Evolutionary conservation across 2,888 invertebrate genomes (phyloP).

Genomic region (Rhaphigaster nebulosa): DNA sequence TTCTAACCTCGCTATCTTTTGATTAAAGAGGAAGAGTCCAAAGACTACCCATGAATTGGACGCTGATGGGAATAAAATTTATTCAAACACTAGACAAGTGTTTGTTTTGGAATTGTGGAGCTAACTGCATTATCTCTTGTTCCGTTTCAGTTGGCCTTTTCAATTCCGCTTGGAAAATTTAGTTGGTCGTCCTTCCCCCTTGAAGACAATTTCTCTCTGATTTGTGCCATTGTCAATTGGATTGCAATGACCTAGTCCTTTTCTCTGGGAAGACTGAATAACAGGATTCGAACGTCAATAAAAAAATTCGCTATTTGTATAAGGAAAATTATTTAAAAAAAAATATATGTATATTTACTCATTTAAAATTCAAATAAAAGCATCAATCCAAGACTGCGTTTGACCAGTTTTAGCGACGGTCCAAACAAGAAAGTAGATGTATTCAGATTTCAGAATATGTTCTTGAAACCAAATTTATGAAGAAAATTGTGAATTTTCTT

Average conservation of each 20-base stretch:
- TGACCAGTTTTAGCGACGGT: too few species aligned
- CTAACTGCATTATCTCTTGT: slow-evolving; percentile 27
- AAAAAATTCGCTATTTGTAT: not conserved
- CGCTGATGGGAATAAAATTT: not conserved
- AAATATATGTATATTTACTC: too few species aligned
- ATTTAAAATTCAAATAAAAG: too few species aligned
- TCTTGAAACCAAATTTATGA: too few species aligned
- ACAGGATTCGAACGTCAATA: not conserved
- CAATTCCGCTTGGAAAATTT: slow-evolving; percentile 37
- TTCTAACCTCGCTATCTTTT: not conserved
- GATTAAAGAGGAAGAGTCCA: not conserved
- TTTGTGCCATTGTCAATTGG: not conserved
- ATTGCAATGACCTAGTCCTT: not conserved
- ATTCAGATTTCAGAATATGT: too few species aligned
- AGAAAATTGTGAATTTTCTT: too few species aligned
- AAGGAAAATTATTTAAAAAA: not conserved
- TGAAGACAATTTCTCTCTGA: not conserved
- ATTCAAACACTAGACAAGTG: not conserved
- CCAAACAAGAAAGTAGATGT: too few species aligned
- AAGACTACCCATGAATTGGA: not conserved
- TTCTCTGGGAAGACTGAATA: not conserved
- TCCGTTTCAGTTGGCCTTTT: slow-evolving; percentile 30
- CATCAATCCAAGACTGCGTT: too few species aligned
- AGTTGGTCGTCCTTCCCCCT: not conserved
- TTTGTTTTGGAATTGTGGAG: not conserved